Percentiles rank a stretch among this genome's conserved stretches.
Conservation (phyloP, 2,888 invertebrate genomes). For the Cybosia mesomella region DNA sequence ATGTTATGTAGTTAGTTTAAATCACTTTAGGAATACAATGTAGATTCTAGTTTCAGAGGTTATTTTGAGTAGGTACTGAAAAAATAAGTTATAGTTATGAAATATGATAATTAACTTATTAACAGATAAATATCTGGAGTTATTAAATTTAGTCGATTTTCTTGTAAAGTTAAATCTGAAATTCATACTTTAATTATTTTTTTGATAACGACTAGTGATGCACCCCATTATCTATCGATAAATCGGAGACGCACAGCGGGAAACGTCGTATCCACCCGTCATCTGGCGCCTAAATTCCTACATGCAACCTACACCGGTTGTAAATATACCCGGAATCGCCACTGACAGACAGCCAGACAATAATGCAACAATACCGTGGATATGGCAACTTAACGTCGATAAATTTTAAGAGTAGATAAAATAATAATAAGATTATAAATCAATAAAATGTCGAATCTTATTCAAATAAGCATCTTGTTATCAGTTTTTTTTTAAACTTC, state of each 20-base stretch:
- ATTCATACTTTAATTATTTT: slow-evolving; percentile 29
- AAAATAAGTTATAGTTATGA: background rate
- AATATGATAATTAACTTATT: too few species aligned
- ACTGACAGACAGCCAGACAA: slow-evolving; percentile 58
- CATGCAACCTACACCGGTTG: slow-evolving; percentile 58
- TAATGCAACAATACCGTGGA: slow-evolving; percentile 49
- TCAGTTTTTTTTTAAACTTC: background rate
- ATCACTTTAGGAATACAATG: background rate
- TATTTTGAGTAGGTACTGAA: background rate
- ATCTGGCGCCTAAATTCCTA: slow-evolving; percentile 84
- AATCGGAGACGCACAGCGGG: slow-evolving; percentile 66
- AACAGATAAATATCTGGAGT: background rate
- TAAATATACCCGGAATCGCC: slow-evolving; percentile 57
- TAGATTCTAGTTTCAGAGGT: too few species aligned
- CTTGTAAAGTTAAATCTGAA: slow-evolving; percentile 23
- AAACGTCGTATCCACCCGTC: slow-evolving; percentile 62
- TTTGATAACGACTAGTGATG: slow-evolving; percentile 48
- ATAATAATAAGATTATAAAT: slow-evolving; percentile 30
- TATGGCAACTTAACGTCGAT: slow-evolving; percentile 32
- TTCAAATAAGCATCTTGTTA: slow-evolving; percentile 24
- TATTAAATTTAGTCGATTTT: background rate
- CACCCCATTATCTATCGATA: slow-evolving; percentile 63
- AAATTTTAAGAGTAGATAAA: slow-evolving; percentile 14
- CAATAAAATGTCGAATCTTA: slow-evolving; percentile 30
- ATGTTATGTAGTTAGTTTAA: too few species aligned